These are phyloP conservation scores for Leguminivora glycinivorella DNA, from an alignment of 1,140 invertebrate genomes.

Conservation along the genomic window DNA sequence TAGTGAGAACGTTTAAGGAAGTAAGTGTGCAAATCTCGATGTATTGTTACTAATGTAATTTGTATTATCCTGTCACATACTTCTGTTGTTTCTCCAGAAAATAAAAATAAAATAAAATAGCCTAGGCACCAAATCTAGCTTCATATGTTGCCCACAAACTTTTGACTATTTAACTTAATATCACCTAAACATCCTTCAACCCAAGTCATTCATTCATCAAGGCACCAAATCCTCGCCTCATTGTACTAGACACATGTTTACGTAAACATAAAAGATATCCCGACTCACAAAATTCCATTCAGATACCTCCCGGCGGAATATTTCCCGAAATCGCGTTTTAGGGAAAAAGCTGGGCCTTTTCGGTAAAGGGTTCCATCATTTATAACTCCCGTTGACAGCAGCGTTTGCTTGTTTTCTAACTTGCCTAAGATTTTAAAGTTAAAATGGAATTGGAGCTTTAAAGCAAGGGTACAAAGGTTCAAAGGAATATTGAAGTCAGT, in stretches of 20 bases:
- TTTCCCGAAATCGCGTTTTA: constrained; percentile 37
- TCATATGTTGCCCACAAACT: too few relatives aligned
- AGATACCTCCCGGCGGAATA: constrained; percentile 39
- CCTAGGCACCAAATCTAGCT: too few relatives aligned
- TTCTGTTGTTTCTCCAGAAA: too few relatives aligned
- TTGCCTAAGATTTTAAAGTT: not conserved
- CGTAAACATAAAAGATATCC: constrained; percentile 10
- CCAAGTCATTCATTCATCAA: constrained; percentile 31
- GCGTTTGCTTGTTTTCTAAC: constrained; percentile 24
- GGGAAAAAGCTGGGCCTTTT: constrained; percentile 36
- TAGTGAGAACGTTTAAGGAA: too few relatives aligned
- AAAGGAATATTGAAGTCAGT: not conserved
- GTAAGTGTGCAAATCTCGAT: too few relatives aligned
- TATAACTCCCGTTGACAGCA: constrained; percentile 50
- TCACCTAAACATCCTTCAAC: not conserved
- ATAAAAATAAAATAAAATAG: too few relatives aligned
- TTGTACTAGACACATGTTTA: not conserved
- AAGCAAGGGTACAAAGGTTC: not conserved
- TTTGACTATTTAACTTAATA: not conserved
- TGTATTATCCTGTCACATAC: too few relatives aligned
- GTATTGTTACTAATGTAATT: too few relatives aligned
- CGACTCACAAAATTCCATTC: constrained; percentile 9
- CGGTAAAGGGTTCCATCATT: constrained; percentile 53
- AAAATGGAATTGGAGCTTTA: not conserved
- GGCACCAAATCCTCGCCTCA: not conserved